These are phyloP conservation scores for Zele albiditarsus DNA, from an alignment of 2,888 invertebrate species.

Conservation along the genomic window DNA sequence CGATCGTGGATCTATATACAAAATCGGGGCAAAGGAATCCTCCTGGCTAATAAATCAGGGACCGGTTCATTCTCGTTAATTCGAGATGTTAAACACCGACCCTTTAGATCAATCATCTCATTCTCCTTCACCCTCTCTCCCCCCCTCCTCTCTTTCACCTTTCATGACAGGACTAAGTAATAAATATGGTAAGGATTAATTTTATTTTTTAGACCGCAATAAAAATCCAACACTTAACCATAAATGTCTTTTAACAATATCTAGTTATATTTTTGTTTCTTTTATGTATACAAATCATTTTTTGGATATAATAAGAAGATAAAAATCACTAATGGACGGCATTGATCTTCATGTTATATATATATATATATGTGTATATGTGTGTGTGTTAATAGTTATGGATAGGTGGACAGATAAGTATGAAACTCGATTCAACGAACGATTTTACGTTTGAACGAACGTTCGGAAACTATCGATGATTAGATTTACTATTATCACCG, in stretches of 20 bases:
- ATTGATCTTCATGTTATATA: not conserved
- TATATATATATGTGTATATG: not conserved
- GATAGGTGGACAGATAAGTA: slow-evolving; percentile 13
- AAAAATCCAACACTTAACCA: slow-evolving; percentile 1
- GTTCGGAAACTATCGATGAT: slow-evolving; percentile 46
- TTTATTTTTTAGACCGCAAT: slow-evolving; percentile 1
- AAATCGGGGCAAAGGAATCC: slow-evolving; percentile 15
- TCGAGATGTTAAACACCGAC: slow-evolving; percentile 55
- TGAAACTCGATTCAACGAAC: slow-evolving; percentile 20
- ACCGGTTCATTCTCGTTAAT: slow-evolving; percentile 62
- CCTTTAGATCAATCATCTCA: slow-evolving; percentile 41
- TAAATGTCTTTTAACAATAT: not conserved
- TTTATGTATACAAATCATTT: not conserved
- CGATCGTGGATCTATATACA: slow-evolving; percentile 60
- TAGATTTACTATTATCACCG: slow-evolving; percentile 50
- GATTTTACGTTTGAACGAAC: slow-evolving; percentile 39
- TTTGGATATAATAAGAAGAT: not conserved
- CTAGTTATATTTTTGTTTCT: not conserved
- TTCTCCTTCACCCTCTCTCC: not conserved
- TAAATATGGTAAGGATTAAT: slow-evolving; percentile 1
- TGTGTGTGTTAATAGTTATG: not conserved
- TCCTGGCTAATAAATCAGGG: slow-evolving; percentile 60
- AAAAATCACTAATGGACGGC: not conserved
- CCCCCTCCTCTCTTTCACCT: slow-evolving; percentile 6
- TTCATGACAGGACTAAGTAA: not conserved